Evolutionary conservation across 2,888 invertebrate species (phyloP).

Genomic region (Beris morrisii): DNA sequence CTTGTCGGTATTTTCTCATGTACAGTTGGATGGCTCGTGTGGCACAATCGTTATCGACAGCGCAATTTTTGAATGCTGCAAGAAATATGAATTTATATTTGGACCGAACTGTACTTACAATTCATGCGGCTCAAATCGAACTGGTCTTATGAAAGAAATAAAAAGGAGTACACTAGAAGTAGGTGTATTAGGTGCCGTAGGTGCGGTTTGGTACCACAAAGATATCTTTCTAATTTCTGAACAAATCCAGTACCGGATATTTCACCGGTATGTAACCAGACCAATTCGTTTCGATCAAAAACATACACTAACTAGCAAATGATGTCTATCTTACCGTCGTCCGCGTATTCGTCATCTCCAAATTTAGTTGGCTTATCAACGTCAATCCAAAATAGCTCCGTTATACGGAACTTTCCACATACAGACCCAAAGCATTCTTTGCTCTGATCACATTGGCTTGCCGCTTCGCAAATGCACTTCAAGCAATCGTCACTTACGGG

Average conservation of each 20-base stretch:
- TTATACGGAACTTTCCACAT: constrained; percentile 83
- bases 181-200: too few species aligned
- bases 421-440: constrained; percentile 63
- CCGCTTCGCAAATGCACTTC: constrained; percentile 81
- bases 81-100: background rate
- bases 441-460: constrained; percentile 71
- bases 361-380: constrained; percentile 53
- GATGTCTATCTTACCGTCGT: constrained; percentile 1
- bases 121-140: too few species aligned
- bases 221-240: too few species aligned
- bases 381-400: constrained; percentile 88
- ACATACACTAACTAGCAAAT: too few species aligned
- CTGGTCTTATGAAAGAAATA: constrained; percentile 1
- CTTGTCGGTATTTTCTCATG: constrained; percentile 71
- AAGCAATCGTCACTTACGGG: constrained; percentile 72
- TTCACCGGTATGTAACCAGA: background rate
- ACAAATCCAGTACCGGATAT: background rate
- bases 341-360: constrained; percentile 44
- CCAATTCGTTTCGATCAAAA: too few species aligned
- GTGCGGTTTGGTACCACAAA: too few species aligned
- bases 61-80: constrained; percentile 62
- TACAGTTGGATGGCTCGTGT: constrained; percentile 76
- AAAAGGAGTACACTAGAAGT: too few species aligned
- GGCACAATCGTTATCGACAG: constrained; percentile 75
- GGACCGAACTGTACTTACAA: too few species aligned